Base-by-base conservation (phyloP, 2,113 vertebrate species). In the Myocastor coypus region DNA sequence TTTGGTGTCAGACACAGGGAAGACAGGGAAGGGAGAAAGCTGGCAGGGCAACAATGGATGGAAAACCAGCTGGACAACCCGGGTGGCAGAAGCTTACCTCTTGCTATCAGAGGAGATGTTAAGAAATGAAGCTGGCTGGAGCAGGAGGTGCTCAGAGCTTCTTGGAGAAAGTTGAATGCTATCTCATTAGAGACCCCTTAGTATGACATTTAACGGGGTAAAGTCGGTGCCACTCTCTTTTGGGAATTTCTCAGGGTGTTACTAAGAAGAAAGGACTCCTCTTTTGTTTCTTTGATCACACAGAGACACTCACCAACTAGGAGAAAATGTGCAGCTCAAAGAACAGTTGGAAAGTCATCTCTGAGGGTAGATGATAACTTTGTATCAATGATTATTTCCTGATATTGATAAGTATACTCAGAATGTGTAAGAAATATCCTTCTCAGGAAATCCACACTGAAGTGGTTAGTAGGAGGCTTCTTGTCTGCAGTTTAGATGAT, bases 1-100 rank as follows among this genome's bases (percentile, higher is more conserved):
- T 97, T 98, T 55, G 88, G 97, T 97, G 98, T 97, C 95, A 97
- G 94, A 95, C 94, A 73, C 0, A n/a, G 83, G 97, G 96, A 87
- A 97, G 97, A 96, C 96, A 91, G 46, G 84, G 73, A 19, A 46
- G 95, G 95, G 96, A 93, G 96, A 97, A 97, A 0, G 89, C 92
- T 87, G 73, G 89, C 86, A 10, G 11, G 22, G 83, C 81, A 83
- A 95, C 86, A 89, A 77, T 93, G 95, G 82, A 71, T 24, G 92
- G 86, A 97, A 93, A 96, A 95, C 68, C 34, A 91, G 89, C 68
- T 19, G 91, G 89, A 94, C 89, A 95, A 92, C 94, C 97, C 34
- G 91, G 91, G 94, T 97, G 97, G 96, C 69, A 87, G 89, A 93
- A 85, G 88, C 82, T 20, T 11, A 71, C 83, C 92, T 93, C 81